Evolutionary conservation across 2,797 vertebrate genomes (phyloP), one percentile per base, ranked within the genome.

Genomic region (Pterois miles): DNA sequence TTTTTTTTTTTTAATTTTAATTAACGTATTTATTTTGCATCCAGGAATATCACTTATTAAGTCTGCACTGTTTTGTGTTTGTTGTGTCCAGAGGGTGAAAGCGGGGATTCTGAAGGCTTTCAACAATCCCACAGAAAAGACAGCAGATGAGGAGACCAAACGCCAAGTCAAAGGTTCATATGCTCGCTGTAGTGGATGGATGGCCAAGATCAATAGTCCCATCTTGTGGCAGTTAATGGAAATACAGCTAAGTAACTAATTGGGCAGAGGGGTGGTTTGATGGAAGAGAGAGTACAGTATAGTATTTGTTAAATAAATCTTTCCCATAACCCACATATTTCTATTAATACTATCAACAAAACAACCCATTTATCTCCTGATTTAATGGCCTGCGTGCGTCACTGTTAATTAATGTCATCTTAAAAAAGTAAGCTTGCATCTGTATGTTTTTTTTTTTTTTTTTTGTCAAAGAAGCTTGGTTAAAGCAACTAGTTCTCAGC

Each of bases 101-200:
- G 96, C 96, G n/a, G 96, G 96, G 81, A 99, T 99, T 89, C 95
- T 99, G 86, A 99, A 97, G 95, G 97, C 97, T 10, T 99, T 98
- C 91, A 99, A 99, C 91, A 98, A 98, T 89, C 98, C 98, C 77
- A 99, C 97, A 4, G 97, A 97, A 89, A 99, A 97, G 93, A 99
- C 97, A 0, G 98, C 98, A 71, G 97, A 99, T 74, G 98, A 98
- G 64, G 98, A 98, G 86, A 99, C 97, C 54, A 98, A 97, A 93
- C 96, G 95, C 79, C 97, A 97, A 96, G 96, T 99, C 84, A 99
- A 98, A 98, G 98, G 98, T 99, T 93, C 40, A 66, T 78, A 57
- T 57, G 27, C 70, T 62, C 0, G 2, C 36, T 33, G 34, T 33
- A 10, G 52, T 12, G 33, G 13, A 50, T 29, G 25, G 20, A 72